Evolutionary conservation across 2,888 invertebrate species (phyloP).

Genomic region (Mechanitis mazaeus): DNA sequence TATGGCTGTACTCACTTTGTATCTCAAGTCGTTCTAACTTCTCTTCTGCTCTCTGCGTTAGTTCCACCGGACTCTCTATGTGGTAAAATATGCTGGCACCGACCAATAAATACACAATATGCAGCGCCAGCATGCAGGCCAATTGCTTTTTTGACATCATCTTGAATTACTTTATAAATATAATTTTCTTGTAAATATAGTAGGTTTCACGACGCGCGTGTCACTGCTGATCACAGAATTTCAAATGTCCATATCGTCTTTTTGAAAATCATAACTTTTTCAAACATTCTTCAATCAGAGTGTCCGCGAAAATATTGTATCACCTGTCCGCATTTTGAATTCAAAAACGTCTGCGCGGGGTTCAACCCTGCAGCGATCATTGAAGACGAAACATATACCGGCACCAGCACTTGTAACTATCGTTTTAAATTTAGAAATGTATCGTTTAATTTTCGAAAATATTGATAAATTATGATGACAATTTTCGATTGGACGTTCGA

Average conservation of each 20-base stretch:
- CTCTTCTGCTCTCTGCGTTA: conserved; percentile 75
- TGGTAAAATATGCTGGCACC: conserved; percentile 92
- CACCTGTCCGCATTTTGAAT: conserved; percentile 37
- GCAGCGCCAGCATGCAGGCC: conserved; percentile 84
- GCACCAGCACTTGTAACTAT: conserved; percentile 22
- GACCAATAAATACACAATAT: conserved; percentile 84
- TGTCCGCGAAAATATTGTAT: conserved; percentile 40
- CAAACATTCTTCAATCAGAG: conserved; percentile 41
- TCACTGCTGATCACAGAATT: conserved; percentile 38
- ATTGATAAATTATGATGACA: conserved; percentile 37
- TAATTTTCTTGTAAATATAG: conserved; percentile 22
- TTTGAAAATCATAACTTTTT: conserved; percentile 36
- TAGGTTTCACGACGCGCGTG: conserved; percentile 24
- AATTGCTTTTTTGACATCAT: conserved; percentile 90
- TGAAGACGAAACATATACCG: conserved; percentile 24
- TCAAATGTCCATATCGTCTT: conserved; percentile 53
- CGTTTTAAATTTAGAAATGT: conserved; percentile 18
- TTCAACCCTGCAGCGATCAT: conserved; percentile 45
- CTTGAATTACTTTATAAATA: conserved; percentile 54
- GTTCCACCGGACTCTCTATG: conserved; percentile 85
- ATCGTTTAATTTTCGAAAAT: conserved; percentile 21
- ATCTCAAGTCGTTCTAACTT: conserved; percentile 81
- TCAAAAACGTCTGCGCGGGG: conserved; percentile 40
- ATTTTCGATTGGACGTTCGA: conserved; percentile 63
- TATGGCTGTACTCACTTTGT: conserved; percentile 77